Conservation (phyloP, 2,113 vertebrate species). For the Neolamprologus cancellatus region DNA sequence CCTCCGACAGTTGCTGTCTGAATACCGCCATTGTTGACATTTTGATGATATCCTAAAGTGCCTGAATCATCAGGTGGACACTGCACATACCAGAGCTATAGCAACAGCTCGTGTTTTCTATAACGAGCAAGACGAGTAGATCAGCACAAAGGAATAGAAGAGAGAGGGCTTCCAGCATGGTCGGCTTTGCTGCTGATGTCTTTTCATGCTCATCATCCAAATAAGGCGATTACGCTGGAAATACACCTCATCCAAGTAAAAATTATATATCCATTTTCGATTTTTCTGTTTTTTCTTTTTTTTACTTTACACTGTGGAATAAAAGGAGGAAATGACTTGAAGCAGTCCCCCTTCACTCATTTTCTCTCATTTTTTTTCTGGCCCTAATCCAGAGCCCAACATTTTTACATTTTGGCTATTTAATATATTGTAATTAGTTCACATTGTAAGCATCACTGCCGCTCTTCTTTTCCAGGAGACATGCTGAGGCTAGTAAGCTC, state of each 20-base stretch:
- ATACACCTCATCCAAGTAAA: neutral
- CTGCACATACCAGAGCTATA: neutral
- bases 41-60: neutral
- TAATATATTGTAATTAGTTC: neutral
- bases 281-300: neutral
- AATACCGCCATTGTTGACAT: neutral
- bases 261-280: neutral
- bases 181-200: neutral
- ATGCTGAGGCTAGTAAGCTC: constrained; percentile 28
- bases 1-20: neutral
- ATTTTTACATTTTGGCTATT: neutral
- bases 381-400: neutral
- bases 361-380: neutral
- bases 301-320: neutral
- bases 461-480: constrained; percentile 20
- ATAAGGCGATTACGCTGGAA: neutral
- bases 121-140: neutral
- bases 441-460: neutral
- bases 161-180: neutral
- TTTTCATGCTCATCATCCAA: neutral
- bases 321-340: neutral
- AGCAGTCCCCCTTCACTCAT: neutral
- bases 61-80: neutral
- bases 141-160: neutral
- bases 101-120: neutral